Base-by-base conservation (phyloP, 2,888 invertebrate species). In the Caenorhabditis imperialis region DNA sequence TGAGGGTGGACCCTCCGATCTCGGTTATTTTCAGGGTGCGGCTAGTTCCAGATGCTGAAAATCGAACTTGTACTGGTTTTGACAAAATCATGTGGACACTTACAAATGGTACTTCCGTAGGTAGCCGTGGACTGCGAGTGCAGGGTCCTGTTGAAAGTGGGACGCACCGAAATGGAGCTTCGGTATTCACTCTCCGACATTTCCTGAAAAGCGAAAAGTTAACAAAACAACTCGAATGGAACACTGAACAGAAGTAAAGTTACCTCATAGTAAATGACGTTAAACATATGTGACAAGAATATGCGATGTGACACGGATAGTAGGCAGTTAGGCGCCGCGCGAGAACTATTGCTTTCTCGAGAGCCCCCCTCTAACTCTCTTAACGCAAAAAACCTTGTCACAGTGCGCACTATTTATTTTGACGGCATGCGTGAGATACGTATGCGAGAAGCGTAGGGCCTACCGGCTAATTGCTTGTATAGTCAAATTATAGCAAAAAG, bases 1-100 rank as follows among this genome's bases (percentile, higher is more conserved):
- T 77, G 14, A 81, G 65, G 6, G 70, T 70, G 20, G 74, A 72
- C 2, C 77, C 81, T 10, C 77, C 81, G 60, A 80, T 77, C 61
- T 87, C 87, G 16, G 85, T 86, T 38, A 88, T 82, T 40, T 84
- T 84, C 22, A 85, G 60, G 37, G 79, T 76, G 14, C 85, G 82
- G 54, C 73, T 74, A 20, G 75, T 73, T 45, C 75, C 78, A 44
- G 69, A 70, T 12, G 78, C 75, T 78, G 48, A 30, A 67, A 53
- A n/a, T n/a, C 10, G 30, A 30, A 30, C 6, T 40, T 18, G 25
- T 35, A n/a, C 3, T 20, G 10, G 25, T 16, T n/a, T 4, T 3
- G 4, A 23, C n/a, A n/a, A 2, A 50, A 38, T n/a, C 12, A 45
- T 22, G 22, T 18, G 1, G 38, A n/a, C 22, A 71, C 79, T 74